Evolutionary conservation across 2,888 invertebrate species (phyloP).

Genomic region (Cryptocephalus moraei): DNA sequence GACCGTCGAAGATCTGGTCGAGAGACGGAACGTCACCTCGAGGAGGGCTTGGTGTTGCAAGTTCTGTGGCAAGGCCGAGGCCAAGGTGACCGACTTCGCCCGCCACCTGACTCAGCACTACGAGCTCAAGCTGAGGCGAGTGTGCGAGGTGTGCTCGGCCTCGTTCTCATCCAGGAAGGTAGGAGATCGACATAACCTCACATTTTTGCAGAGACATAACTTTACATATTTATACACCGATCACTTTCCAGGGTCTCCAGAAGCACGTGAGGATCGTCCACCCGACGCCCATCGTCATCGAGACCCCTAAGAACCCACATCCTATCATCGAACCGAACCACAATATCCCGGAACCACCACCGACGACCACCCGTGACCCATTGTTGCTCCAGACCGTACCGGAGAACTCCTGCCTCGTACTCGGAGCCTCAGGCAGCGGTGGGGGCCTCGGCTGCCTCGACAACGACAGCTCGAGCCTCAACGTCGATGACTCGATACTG

Average conservation of each 20-base stretch:
- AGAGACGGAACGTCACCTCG: slow-evolving; percentile 11
- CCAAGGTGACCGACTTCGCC: slow-evolving; percentile 35
- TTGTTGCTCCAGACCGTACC: background rate
- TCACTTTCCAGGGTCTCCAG: slow-evolving; percentile 1
- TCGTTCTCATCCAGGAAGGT: slow-evolving; percentile 23
- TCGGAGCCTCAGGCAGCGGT: background rate
- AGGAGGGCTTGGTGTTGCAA: slow-evolving; percentile 38
- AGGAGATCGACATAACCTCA: no score
- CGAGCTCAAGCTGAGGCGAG: slow-evolving; percentile 21
- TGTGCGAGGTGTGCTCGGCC: slow-evolving; percentile 26
- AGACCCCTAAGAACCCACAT: background rate
- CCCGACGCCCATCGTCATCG: background rate
- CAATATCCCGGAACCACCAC: background rate
- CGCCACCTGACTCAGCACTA: slow-evolving; percentile 38
- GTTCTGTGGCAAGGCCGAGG: slow-evolving; percentile 36
- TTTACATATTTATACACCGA: no score
- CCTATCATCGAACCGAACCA: background rate
- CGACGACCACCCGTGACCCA: background rate
- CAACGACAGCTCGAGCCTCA: slow-evolving; percentile 25
- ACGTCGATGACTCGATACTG: slow-evolving; percentile 25
- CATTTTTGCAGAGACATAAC: no score
- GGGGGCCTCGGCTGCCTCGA: slow-evolving; percentile 16
- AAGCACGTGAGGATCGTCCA: slow-evolving; percentile 22
- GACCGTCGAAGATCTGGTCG: background rate
- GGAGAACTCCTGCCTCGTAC: background rate